Evolutionary conservation across 2,888 invertebrate species (phyloP), one percentile per base, ranked within the genome.

Genomic region (Xestoiulus laeticollis): DNA sequence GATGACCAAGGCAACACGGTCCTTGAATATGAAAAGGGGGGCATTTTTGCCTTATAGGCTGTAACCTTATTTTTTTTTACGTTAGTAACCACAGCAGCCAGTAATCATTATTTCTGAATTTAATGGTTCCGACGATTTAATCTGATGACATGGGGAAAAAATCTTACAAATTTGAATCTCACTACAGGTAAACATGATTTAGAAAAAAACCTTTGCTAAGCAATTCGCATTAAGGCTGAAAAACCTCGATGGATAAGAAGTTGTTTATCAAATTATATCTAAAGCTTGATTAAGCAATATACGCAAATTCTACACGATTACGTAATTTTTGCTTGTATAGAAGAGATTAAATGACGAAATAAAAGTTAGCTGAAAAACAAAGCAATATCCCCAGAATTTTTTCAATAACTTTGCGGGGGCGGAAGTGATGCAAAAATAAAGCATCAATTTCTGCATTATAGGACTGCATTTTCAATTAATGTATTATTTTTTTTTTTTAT

Each of bases 81-180:
- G 53, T 53, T 53, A 53, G 53, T 53, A 53, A 53, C 53, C 53
- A 53, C 53, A 19, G 53, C 53, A 53, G 53, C 53, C 53, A 53
- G 19, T 53, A 53, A 53, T 53, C 53, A 53, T 16, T 53, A 53
- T 53, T 53, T 4, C n/a, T 53, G 19, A 16, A 16, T 10, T 48
- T 19, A 53, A 53, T 19, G 19, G n/a, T 19, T 16, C 19, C 19
- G 19, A 53, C 16, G 0, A 19, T 19, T 53, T 19, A 4, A 16
- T 53, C 19, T 53, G 19, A 19, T 19, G 19, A 19, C 19, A 53
- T 19, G 4, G 16, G 12, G 12, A 19, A 19, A 53, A 53, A 53
- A 19, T 3, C 6, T 53, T 19, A 53, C 53, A 19, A 53, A 19
- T 19, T 19, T 53, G 16, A 16, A 16, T 19, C n/a, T 19, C 19